These are phyloP conservation scores for Paramuricea clavata DNA, from an alignment of 92 coral and sea anemone species.

Conservation along the genomic window DNA sequence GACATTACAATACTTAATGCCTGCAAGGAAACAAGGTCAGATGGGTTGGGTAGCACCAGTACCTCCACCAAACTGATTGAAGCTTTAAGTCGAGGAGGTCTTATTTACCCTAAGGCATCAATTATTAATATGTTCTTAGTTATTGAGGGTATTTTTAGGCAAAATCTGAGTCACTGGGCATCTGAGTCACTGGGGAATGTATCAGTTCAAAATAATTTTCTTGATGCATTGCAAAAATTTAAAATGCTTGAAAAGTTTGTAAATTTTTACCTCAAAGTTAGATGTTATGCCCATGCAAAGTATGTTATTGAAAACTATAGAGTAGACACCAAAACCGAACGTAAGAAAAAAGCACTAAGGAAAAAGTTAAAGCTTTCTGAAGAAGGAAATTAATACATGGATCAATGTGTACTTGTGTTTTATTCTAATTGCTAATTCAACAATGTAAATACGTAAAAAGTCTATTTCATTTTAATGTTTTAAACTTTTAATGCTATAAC, in stretches of 20 bases:
- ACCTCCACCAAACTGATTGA: slow-evolving; percentile 13
- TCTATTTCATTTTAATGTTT: neutral
- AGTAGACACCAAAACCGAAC: neutral
- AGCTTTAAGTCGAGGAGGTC: slow-evolving; percentile 27
- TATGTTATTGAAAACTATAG: neutral
- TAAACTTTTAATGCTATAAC: neutral
- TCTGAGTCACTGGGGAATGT: slow-evolving; percentile 25
- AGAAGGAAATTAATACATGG: neutral
- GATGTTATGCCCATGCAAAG: slow-evolving; percentile 13
- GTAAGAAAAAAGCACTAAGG: slow-evolving; percentile 8
- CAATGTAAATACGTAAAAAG: slow-evolving; percentile 11
- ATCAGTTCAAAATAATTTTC: neutral
- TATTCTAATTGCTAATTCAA: neutral
- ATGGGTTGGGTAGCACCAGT: neutral
- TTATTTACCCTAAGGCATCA: slow-evolving; percentile 17
- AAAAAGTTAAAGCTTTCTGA: slow-evolving; percentile 19
- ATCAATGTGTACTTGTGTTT: neutral
- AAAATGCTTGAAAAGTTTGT: neutral
- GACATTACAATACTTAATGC: slow-evolving; percentile 10
- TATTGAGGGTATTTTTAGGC: slow-evolving; percentile 12
- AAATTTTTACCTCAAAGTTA: neutral
- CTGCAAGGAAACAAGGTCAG: slow-evolving; percentile 4
- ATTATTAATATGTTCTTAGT: neutral
- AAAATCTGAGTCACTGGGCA: neutral
- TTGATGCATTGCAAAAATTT: slow-evolving; percentile 14